A percentile compares a stretch with the other conserved stretches of the same genome.
phyloP scores from a whole-genome alignment of 2,797 vertebrate genomes.

The Galaxias olidus region DNA sequence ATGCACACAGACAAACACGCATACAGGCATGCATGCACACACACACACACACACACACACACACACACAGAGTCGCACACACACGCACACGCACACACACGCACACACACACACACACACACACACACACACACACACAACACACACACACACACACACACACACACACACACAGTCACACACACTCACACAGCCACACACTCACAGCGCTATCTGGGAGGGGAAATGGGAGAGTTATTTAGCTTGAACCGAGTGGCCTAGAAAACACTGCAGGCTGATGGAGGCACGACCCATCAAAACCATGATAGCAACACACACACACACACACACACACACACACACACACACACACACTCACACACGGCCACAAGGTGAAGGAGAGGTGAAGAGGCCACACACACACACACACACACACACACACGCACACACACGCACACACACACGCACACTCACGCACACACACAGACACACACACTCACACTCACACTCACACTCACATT shows the following conservation, averaged over 20 bases:
- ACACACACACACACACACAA: too few relatives aligned
- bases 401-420: constrained; percentile 4
- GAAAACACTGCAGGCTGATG: too few relatives aligned
- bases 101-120: not conserved
- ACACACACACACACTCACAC: not conserved
- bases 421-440: constrained; percentile 9
- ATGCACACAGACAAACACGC: not conserved
- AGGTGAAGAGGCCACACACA: not conserved
- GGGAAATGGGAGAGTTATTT: too few relatives aligned
- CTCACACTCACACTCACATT: not conserved
- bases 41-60: not conserved
- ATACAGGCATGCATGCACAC: not conserved
- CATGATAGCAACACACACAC: too few relatives aligned
- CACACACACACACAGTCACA: not conserved
- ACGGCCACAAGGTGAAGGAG: not conserved
- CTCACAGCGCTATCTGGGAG: too few relatives aligned
- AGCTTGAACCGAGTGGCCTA: too few relatives aligned
- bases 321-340: not conserved
- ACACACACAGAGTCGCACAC: too few relatives aligned
- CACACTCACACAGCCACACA: constrained; percentile 11
- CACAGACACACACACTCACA: constrained; percentile 3
- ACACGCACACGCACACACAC: not conserved
- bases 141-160: not conserved
- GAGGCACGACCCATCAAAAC: too few relatives aligned
- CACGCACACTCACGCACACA: not conserved